These are phyloP conservation scores for Tupaia chinensis DNA, from an alignment of 2,113 vertebrate genomes.

Conservation along the genomic window DNA sequence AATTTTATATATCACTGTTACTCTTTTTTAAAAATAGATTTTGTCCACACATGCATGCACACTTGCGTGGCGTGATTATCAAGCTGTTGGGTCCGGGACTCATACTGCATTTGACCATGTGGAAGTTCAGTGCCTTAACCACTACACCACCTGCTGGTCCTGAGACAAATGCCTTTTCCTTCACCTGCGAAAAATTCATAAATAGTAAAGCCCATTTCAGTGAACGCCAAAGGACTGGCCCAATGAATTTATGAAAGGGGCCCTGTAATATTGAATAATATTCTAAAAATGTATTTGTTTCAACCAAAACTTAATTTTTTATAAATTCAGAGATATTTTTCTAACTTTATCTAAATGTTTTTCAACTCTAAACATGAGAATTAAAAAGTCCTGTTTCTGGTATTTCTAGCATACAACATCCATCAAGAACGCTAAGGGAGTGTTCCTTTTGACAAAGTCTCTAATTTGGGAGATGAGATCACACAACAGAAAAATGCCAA, in stretches of 20 bases:
- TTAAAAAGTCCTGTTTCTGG: conserved; percentile 56
- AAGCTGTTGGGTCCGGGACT: too few relatives aligned
- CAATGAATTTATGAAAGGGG: neutral
- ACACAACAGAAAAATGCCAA: conserved; percentile 35
- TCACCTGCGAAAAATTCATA: neutral
- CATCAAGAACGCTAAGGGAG: conserved; percentile 49
- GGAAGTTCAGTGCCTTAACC: too few relatives aligned
- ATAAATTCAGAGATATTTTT: conserved; percentile 16
- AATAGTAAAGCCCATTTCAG: neutral
- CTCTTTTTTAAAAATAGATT: too few relatives aligned
- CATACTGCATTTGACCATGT: too few relatives aligned
- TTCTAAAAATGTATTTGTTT: neutral
- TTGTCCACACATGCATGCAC: too few relatives aligned
- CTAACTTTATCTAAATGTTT: conserved; percentile 9
- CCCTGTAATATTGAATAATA: neutral
- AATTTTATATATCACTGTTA: too few relatives aligned
- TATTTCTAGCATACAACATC: conserved; percentile 49
- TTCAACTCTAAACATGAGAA: conserved; percentile 62
- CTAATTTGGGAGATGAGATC: conserved; percentile 45
- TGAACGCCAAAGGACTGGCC: neutral
- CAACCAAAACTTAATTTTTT: conserved; percentile 7
- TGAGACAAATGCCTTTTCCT: neutral
- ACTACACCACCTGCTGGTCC: too few relatives aligned
- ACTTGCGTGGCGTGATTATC: too few relatives aligned
- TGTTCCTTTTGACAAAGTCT: conserved; percentile 52